Conservation (phyloP, 2,797 vertebrate genomes). For the Diglossa cyanea region DNA sequence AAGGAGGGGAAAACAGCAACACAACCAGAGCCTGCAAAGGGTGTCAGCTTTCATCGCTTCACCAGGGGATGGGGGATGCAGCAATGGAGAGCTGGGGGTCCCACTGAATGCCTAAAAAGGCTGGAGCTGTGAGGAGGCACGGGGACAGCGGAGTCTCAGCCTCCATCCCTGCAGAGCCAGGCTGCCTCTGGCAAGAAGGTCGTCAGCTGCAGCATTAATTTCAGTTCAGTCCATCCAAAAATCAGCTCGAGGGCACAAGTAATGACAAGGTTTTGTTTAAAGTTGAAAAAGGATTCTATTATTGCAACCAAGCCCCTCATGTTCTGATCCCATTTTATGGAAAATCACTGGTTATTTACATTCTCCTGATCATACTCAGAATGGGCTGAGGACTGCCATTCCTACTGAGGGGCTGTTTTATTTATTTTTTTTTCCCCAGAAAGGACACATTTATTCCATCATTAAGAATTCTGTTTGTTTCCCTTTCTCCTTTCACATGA, state of each 20-base stretch:
- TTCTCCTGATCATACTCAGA: not conserved
- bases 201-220: not conserved
- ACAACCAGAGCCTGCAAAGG: accelerated
- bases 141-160: accelerated
- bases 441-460: not conserved
- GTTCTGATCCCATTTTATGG: not conserved
- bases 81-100: not conserved
- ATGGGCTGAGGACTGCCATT: not conserved
- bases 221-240: not conserved
- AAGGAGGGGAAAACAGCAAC: not conserved
- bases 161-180: not conserved
- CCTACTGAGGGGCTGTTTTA: not conserved
- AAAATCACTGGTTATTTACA: not conserved
- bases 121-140: not conserved
- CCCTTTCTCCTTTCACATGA: not conserved
- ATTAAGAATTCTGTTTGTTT: not conserved
- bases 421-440: not conserved
- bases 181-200: not conserved
- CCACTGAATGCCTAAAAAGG: not conserved
- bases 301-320: not conserved
- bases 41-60: not conserved
- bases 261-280: not conserved
- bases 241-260: not conserved
- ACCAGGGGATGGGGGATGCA: accelerated
- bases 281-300: not conserved